phyloP scores from a whole-genome alignment of 1,140 invertebrate genomes.

The Nephila pilipes region DNA sequence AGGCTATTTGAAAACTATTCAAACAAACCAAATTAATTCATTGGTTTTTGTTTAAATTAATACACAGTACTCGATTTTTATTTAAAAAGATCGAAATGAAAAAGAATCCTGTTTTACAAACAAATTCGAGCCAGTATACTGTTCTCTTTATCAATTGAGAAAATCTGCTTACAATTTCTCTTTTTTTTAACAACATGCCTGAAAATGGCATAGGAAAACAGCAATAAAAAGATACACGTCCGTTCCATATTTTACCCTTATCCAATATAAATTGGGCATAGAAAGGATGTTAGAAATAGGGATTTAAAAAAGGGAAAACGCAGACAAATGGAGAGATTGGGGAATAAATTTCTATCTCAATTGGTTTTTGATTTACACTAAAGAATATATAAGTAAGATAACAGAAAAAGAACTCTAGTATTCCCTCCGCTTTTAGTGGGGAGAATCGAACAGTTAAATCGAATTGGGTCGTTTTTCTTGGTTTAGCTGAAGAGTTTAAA shows the following conservation, averaged over 20 bases:
- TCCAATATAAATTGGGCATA: background rate
- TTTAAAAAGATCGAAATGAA: too few relatives aligned
- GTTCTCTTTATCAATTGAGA: too few relatives aligned
- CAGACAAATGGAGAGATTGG: background rate
- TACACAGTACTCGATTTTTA: too few relatives aligned
- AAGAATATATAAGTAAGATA: constrained; percentile 25
- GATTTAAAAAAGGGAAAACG: background rate
- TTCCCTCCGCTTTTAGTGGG: background rate
- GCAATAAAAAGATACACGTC: background rate
- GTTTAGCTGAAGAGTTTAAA: background rate
- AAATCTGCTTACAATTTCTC: too few relatives aligned
- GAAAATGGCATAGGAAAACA: background rate
- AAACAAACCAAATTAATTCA: too few relatives aligned
- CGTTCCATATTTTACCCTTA: background rate
- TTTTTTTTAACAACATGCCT: too few relatives aligned
- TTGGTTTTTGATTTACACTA: constrained; percentile 20
- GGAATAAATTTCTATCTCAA: background rate
- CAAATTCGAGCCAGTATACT: too few relatives aligned
- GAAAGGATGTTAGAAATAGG: background rate
- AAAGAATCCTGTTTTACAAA: too few relatives aligned
- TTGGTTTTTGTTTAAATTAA: too few relatives aligned
- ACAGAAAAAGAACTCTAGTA: background rate
- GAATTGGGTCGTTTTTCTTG: background rate
- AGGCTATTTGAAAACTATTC: too few relatives aligned
- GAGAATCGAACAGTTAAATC: background rate